These are phyloP conservation scores for Halocaridina rubra DNA, from an alignment of 2,888 invertebrate species.

Conservation along the genomic window DNA sequence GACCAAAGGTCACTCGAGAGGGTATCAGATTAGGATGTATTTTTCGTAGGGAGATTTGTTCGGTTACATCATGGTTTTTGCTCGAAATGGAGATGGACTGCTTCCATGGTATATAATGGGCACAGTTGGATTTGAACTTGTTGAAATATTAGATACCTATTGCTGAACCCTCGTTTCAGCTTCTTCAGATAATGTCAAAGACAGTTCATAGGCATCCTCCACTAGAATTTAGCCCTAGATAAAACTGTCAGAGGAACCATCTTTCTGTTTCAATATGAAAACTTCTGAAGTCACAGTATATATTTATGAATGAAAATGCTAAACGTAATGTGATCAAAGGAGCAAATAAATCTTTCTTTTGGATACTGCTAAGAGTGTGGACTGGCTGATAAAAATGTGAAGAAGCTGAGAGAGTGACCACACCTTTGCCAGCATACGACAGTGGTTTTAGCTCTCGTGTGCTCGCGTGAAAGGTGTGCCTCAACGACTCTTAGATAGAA, in stretches of 20 bases:
- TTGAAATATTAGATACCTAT: slow-evolving; percentile 2
- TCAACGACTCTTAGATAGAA: slow-evolving; percentile 31
- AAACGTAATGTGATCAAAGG: no score
- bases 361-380: no score
- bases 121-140: slow-evolving; percentile 21
- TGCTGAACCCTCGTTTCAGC: slow-evolving; percentile 23
- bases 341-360: no score
- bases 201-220: no score
- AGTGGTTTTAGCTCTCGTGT: background rate
- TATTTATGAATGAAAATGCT: no score
- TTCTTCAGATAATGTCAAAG: slow-evolving; percentile 26
- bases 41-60: no score
- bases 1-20: slow-evolving; percentile 35
- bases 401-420: slow-evolving; percentile 42
- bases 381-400: slow-evolving; percentile 29
- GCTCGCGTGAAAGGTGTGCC: slow-evolving; percentile 21
- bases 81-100: slow-evolving; percentile 11
- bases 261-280: no score
- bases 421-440: slow-evolving; percentile 22
- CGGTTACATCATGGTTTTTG: slow-evolving; percentile 1
- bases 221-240: no score
- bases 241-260: no score
- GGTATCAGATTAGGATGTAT: background rate
- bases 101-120: slow-evolving; percentile 30
- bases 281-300: no score